Conservation (phyloP, 2,888 invertebrate species). For the Torymus aiolomorphi region DNA sequence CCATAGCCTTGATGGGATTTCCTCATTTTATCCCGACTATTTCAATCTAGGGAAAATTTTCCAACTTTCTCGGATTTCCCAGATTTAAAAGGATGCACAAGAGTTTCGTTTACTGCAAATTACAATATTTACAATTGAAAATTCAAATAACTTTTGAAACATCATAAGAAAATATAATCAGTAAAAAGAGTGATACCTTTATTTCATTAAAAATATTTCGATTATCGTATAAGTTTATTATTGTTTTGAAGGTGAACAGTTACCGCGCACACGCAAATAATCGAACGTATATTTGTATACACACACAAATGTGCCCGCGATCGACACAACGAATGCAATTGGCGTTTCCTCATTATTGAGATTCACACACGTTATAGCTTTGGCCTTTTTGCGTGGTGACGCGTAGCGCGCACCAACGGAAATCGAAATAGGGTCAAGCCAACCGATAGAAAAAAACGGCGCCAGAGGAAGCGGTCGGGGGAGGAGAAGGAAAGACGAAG, state of each 20-base stretch:
- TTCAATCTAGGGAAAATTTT: too few species aligned
- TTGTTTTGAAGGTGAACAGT: neutral
- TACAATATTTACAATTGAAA: too few species aligned
- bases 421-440: conserved; percentile 53
- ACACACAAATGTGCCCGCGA: neutral
- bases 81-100: too few species aligned
- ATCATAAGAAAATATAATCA: too few species aligned
- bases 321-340: conserved; percentile 25
- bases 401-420: conserved; percentile 38
- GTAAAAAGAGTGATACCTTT: too few species aligned
- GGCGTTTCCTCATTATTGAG: conserved; percentile 52
- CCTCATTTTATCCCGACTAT: too few species aligned
- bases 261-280: neutral
- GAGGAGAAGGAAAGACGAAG: neutral
- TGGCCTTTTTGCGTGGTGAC: conserved; percentile 39
- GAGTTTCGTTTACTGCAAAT: too few species aligned
- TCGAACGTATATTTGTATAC: neutral
- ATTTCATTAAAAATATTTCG: too few species aligned
- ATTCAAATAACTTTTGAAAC: too few species aligned
- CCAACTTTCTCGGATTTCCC: too few species aligned
- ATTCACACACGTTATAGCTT: conserved; percentile 27
- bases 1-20: too few species aligned
- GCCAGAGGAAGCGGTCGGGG: neutral
- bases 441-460: neutral
- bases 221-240: too few species aligned